These are phyloP conservation scores for Leuciscus idus DNA, from an alignment of 2,113 vertebrate genomes.

Conservation along the genomic window DNA sequence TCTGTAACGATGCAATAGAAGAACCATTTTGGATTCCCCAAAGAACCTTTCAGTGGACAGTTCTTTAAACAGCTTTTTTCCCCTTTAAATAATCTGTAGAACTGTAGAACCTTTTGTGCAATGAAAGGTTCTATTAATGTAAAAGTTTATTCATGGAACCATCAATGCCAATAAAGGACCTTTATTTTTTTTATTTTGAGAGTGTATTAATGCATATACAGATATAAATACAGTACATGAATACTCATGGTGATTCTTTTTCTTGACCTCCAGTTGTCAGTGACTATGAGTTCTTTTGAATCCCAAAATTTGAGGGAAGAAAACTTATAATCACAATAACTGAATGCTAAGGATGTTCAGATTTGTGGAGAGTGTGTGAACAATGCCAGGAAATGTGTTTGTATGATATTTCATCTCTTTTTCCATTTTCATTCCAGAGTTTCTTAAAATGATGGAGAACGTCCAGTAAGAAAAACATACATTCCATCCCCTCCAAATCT, in stretches of 20 bases:
- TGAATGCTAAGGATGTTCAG: background rate
- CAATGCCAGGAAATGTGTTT: background rate
- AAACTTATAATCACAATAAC: background rate
- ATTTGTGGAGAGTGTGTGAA: background rate
- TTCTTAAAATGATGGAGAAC: conserved; percentile 82
- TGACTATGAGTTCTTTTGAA: background rate
- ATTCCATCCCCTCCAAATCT: conserved; percentile 59
- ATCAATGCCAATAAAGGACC: background rate
- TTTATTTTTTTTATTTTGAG: background rate
- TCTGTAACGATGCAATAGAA: too few relatives aligned
- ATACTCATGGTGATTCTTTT: background rate
- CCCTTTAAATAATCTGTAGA: background rate
- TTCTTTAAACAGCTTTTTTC: too few relatives aligned
- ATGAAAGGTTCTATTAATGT: background rate
- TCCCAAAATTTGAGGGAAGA: background rate
- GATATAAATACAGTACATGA: background rate
- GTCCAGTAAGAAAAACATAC: conserved; percentile 70
- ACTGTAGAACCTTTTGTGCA: background rate
- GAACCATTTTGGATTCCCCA: too few relatives aligned
- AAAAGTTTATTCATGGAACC: background rate
- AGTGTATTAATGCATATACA: background rate
- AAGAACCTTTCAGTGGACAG: too few relatives aligned
- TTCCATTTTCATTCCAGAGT: conserved; percentile 67
- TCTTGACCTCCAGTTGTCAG: background rate
- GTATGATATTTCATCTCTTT: background rate